Conservation (phyloP, 2,113 vertebrate genomes). For the Microcebus tavaratra region DNA sequence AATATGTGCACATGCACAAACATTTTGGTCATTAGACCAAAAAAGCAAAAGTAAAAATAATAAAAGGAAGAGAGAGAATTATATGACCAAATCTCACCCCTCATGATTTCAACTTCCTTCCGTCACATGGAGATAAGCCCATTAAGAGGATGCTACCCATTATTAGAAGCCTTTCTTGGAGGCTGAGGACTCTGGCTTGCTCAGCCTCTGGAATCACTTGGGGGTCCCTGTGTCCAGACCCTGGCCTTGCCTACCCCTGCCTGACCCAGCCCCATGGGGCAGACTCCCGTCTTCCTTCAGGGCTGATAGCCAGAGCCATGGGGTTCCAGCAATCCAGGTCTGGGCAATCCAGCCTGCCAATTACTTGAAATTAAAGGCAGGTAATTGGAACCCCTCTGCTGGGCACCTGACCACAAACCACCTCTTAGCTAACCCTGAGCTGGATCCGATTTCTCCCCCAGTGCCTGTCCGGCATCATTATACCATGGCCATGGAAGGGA, state of each 20-base stretch:
- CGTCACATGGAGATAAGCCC: background rate
- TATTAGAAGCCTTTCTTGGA: background rate
- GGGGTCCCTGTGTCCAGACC: slow-evolving; percentile 53
- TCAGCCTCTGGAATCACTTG: slow-evolving; percentile 26
- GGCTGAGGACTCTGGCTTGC: background rate
- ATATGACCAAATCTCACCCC: background rate
- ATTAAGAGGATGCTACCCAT: background rate
- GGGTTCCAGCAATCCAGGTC: slow-evolving; percentile 72
- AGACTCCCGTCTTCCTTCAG: slow-evolving; percentile 69
- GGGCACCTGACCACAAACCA: slow-evolving; percentile 85
- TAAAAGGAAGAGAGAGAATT: background rate
- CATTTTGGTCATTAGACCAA: background rate
- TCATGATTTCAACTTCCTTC: background rate
- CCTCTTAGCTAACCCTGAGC: slow-evolving; percentile 79
- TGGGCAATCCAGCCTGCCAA: slow-evolving; percentile 81
- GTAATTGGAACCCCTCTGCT: slow-evolving; percentile 85
- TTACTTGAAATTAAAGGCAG: slow-evolving; percentile 86
- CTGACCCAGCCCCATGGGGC: slow-evolving; percentile 59
- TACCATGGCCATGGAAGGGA: slow-evolving; percentile 70
- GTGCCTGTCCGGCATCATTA: slow-evolving; percentile 71
- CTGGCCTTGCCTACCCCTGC: slow-evolving; percentile 54
- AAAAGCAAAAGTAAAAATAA: background rate
- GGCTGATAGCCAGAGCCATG: slow-evolving; percentile 62
- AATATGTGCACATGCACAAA: background rate
- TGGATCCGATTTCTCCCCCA: slow-evolving; percentile 76